These are phyloP conservation scores for Acheta domesticus DNA, from an alignment of 2,888 invertebrate genomes.

Conservation along the genomic window DNA sequence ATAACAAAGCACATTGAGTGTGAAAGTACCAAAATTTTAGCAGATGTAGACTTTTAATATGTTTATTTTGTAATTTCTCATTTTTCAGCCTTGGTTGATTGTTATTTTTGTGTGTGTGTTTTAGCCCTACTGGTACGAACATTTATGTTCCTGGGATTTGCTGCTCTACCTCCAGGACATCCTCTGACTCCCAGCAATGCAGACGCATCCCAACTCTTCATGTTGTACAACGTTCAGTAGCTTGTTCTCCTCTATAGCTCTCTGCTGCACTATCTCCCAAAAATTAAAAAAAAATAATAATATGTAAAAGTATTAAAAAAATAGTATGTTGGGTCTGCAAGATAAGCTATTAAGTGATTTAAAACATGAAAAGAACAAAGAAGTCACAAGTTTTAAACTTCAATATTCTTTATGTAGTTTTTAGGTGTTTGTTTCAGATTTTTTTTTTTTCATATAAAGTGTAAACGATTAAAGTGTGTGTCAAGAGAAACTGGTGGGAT, in stretches of 20 bases:
- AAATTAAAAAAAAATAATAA: neutral
- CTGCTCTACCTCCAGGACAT: conserved; percentile 78
- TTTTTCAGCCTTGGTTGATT: no score
- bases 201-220: conserved; percentile 62
- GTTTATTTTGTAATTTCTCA: no score
- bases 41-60: no score
- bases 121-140: conserved; percentile 81
- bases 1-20: no score
- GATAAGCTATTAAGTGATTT: neutral
- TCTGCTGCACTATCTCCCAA: neutral
- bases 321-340: neutral
- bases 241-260: neutral
- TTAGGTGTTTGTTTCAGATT: neutral
- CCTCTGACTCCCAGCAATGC: conserved; percentile 66
- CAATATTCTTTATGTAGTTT: neutral
- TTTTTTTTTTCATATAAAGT: neutral
- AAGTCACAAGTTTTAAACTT: neutral
- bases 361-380: neutral
- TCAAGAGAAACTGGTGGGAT: conserved; percentile 10
- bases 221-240: conserved; percentile 56
- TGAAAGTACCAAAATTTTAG: no score
- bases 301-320: neutral
- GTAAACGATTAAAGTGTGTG: conserved; percentile 2
- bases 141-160: conserved; percentile 96
- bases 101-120: neutral